Evolutionary conservation across 2,888 invertebrate species (phyloP).

Genomic region (Bruchidius siliquastri): DNA sequence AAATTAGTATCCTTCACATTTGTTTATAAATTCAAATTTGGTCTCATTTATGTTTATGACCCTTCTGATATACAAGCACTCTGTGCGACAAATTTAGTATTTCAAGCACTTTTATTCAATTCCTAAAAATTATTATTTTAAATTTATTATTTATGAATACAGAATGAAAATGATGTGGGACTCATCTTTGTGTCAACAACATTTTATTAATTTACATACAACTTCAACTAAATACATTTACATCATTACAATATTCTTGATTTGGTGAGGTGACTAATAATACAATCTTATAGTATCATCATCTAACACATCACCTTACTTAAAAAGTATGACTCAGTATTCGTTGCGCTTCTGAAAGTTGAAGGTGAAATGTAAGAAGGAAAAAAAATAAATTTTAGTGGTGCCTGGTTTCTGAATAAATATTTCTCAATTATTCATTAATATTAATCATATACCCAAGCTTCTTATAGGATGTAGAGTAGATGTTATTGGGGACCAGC

Average conservation of each 20-base stretch:
- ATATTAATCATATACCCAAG: no score
- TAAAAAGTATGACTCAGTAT: not conserved
- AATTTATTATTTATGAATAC: not conserved
- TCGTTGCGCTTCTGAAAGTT: not conserved
- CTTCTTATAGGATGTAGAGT: no score
- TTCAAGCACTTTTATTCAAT: no score
- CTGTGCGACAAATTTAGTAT: no score
- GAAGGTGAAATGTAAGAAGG: not conserved
- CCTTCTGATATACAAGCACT: no score
- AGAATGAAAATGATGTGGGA: not conserved
- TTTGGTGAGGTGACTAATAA: not conserved
- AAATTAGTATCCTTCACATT: no score
- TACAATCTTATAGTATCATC: not conserved
- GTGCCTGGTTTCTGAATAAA: not conserved
- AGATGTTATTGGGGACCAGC: no score
- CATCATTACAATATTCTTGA: not conserved
- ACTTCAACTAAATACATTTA: not conserved
- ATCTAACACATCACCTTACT: not conserved
- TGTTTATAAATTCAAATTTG: no score
- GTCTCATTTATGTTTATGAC: no score
- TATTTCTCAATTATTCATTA: no score
- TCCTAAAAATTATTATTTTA: no score
- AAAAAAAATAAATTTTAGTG: not conserved
- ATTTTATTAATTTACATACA: not conserved
- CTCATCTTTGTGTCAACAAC: not conserved